Base-by-base conservation (phyloP, 2,113 vertebrate genomes). In the Cyprinodon tularosa region DNA sequence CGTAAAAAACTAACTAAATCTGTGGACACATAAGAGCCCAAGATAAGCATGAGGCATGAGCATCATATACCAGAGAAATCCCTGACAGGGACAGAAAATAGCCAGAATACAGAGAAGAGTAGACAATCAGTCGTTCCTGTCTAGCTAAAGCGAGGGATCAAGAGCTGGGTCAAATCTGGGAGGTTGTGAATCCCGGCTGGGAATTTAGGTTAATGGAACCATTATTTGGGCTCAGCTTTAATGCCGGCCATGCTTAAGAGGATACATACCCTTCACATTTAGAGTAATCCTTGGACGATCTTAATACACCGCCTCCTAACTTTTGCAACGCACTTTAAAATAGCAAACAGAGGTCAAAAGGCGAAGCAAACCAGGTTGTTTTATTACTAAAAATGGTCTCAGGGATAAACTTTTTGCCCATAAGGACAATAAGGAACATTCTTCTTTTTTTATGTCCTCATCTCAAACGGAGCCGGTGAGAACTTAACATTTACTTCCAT, bases 121-220 rank as follows among this genome's bases (percentile, higher is more conserved):
- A 74, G 82, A 74, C 47, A 80, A 79, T 73, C 66, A 60, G 77
- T 88, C 82, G 67, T 79, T 81, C 66, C 62, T 39, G 76, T 63
- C 80, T 74, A 66, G 84, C 77, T 78, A 72, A 91, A 82, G 42
- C 15, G 14, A 63, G 66, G 85, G 87, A 88, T 92, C 81, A 93
- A 91, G 78, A 83, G 86, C 87, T 88, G 80, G 75, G 74, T 81
- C 53, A 85, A 90, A 92, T 91, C 81, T 68, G n/a, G 12, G 77
- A 76, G 88, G 89, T 90, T 74, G 77, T 79, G 77, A 89, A 84
- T 76, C 63, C 78, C 8, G 70, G 71, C 82, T 72, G 77, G 83
- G 79, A 85, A 93, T 92, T 84, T 90, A 87, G 90, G 92, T 89
- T 93, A 92, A 94, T 86, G 89, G 89, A 90, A 86, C 86, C 85